Base-by-base conservation (phyloP, 2,888 invertebrate genomes). In the Perdita meconis region DNA sequence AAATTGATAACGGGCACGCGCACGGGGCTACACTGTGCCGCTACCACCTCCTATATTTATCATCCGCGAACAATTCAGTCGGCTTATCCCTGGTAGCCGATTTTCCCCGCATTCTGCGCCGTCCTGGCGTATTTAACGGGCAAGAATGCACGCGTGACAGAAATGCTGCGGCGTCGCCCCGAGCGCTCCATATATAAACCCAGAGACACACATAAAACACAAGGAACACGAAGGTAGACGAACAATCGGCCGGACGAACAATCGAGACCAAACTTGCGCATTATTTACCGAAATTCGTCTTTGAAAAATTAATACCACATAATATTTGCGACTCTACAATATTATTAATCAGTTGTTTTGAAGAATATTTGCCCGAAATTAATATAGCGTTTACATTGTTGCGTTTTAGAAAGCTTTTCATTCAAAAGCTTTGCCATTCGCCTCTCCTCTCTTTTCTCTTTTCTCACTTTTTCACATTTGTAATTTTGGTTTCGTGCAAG, bases 81-180 rank as follows among this genome's bases (percentile, higher is more conserved):
- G 47, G 78, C 72, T 78, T 78, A 78, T 59, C 75, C 74, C 74
- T 57, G 66, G 30, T 59, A 73, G 57, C 70, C 69, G 73, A 82
- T 78, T 82, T 80, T 75, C 83, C 53, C 74, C 44, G 57, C 59
- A 56, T 68, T 65, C 63, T 53, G 30, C 50, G 16, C 72, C 65
- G 38, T 70, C 60, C 80, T 30, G 63, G 56, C 50, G 65, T 57
- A 64, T 78, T 78, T 78, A 78, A 59, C 78, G 67, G 67, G 53
- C 71, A 78, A 78, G 78, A 78, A 78, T 78, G 78, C 67, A 78
- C 66, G 63, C 78, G 78, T 44, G 78, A 78, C 65, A 70, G 69
- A 78, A 78, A 78, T 77, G 50, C 64, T 60, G 36, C 13, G 30
- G 55, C 64, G 42, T 47, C 50, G 70, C 70, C 78, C 34, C 12